Evolutionary conservation across 1,140 invertebrate species (phyloP).

Genomic region (Gryllus bimaculatus): DNA sequence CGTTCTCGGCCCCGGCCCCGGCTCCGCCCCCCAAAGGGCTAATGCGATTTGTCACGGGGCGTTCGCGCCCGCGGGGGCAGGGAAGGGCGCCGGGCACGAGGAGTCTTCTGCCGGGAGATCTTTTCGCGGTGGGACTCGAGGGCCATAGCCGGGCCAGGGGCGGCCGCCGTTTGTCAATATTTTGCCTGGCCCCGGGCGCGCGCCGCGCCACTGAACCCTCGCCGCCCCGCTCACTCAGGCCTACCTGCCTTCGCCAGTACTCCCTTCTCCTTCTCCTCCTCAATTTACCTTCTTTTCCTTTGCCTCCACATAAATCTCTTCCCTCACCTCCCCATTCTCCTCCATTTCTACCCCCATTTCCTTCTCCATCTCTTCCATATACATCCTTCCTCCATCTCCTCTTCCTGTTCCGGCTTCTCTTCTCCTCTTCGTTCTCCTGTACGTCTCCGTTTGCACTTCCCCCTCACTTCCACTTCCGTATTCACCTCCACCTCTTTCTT

Average conservation of each 20-base stretch:
- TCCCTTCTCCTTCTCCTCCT: not conserved
- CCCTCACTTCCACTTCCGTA: too few species aligned
- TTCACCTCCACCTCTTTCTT: too few species aligned
- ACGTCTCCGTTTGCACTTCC: too few species aligned
- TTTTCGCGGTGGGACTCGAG: not conserved
- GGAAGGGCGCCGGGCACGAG: not conserved
- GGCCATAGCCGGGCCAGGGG: too few species aligned
- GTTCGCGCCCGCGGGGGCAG: too few species aligned
- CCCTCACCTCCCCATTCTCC: not conserved
- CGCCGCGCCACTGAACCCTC: not conserved
- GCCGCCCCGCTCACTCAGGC: not conserved
- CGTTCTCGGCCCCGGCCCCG: too few species aligned
- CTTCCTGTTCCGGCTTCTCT: too few species aligned
- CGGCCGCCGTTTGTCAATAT: not conserved
- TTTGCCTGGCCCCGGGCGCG: not conserved
- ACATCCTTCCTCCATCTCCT: too few species aligned
- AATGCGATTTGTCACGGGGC: not conserved
- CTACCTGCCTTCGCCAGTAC: not conserved
- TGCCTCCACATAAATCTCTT: not conserved
- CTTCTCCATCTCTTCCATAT: too few species aligned
- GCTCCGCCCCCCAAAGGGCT: not conserved
- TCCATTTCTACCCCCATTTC: too few species aligned
- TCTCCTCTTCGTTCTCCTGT: too few species aligned
- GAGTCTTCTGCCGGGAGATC: not conserved
- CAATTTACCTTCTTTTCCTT: not conserved